These are phyloP conservation scores for Lacanobia oleracea DNA, from an alignment of 2,888 invertebrate genomes.

Conservation along the genomic window DNA sequence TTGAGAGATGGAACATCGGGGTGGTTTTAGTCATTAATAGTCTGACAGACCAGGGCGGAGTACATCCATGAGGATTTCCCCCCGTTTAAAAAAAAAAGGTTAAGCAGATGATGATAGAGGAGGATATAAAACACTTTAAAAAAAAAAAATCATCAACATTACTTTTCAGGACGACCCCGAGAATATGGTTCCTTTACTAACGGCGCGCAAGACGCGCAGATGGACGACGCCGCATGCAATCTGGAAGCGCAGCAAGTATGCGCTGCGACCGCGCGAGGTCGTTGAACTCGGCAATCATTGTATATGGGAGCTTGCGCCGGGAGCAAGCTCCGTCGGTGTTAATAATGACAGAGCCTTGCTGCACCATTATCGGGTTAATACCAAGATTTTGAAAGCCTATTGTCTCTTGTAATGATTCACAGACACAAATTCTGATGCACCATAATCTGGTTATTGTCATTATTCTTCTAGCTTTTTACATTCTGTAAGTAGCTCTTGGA, in stretches of 20 bases:
- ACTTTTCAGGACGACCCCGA: conserved; percentile 84
- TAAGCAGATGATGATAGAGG: not conserved
- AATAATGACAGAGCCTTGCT: conserved; percentile 95
- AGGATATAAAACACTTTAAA: not conserved
- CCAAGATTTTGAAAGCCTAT: not conserved
- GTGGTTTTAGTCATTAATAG: too few species aligned
- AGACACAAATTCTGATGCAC: not conserved
- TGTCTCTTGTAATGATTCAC: not conserved
- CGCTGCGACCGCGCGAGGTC: conserved; percentile 95
- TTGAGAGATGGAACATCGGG: too few species aligned
- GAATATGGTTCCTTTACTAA: conserved; percentile 91
- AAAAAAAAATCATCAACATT: not conserved
- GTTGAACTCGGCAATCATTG: conserved; percentile 98
- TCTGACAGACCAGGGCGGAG: too few species aligned
- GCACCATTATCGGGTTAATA: conserved; percentile 86
- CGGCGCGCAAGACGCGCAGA: conserved; percentile 94
- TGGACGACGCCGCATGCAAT: conserved; percentile 96
- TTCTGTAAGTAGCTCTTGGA: not conserved
- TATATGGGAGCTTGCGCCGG: conserved; percentile 97
- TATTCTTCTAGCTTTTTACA: not conserved
- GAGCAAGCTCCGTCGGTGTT: conserved; percentile 94
- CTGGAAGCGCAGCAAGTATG: conserved; percentile 97
- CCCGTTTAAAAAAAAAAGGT: too few species aligned
- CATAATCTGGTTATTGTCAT: not conserved
- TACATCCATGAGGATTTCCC: too few species aligned